These are phyloP conservation scores for Hetaerina titia DNA, from an alignment of 2,888 invertebrate species.

Conservation along the genomic window DNA sequence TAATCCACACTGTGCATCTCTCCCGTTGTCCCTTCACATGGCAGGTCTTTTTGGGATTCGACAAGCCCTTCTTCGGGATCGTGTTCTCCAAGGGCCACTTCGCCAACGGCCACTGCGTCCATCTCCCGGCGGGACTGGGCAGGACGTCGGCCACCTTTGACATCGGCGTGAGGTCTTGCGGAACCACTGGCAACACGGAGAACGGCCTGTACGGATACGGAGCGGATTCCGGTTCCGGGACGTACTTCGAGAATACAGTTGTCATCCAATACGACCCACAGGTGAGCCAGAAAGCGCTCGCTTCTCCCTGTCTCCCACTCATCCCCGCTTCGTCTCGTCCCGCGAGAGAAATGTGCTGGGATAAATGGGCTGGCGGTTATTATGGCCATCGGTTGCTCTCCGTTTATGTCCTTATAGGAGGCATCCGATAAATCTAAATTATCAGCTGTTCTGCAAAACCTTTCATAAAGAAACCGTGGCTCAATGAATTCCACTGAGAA, in stretches of 20 bases:
- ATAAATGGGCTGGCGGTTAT: too few species aligned
- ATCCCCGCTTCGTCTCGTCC: background rate
- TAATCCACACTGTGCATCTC: background rate
- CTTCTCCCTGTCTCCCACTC: background rate
- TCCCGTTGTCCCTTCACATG: background rate
- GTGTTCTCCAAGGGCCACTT: constrained; percentile 97
- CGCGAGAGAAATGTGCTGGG: too few species aligned
- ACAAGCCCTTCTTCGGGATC: constrained; percentile 96
- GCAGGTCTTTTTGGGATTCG: constrained; percentile 88
- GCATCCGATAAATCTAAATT: too few species aligned
- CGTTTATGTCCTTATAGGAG: too few species aligned
- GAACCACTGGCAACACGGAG: constrained; percentile 94
- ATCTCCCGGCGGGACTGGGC: constrained; percentile 92
- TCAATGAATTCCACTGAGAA: too few species aligned
- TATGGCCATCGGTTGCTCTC: too few species aligned
- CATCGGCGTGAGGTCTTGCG: constrained; percentile 94
- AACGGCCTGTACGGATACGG: constrained; percentile 93
- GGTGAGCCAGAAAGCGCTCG: constrained; percentile 70
- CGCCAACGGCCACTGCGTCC: constrained; percentile 94
- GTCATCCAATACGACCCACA: constrained; percentile 94
- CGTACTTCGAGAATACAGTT: constrained; percentile 95
- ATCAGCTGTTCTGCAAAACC: too few species aligned
- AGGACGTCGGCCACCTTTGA: constrained; percentile 93
- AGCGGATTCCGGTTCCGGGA: constrained; percentile 92
- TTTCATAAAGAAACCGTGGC: too few species aligned